Evolutionary conservation across 2,797 vertebrate genomes (phyloP).

Genomic region (Gadopsis bispinosus): DNA sequence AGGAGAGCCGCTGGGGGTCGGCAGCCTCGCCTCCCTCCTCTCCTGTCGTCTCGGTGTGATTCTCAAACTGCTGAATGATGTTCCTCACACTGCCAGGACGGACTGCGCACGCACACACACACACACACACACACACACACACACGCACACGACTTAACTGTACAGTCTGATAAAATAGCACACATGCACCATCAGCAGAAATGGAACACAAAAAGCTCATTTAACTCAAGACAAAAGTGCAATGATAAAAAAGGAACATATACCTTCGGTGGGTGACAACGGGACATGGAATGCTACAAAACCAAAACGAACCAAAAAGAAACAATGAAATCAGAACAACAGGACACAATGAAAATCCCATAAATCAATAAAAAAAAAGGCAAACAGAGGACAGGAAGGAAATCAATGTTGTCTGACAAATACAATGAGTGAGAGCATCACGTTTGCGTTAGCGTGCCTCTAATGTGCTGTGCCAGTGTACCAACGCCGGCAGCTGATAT

Average conservation of each 20-base stretch:
- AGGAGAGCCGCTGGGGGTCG: conserved; percentile 86
- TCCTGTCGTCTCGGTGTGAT: conserved; percentile 73
- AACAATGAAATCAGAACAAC: conserved; percentile 53
- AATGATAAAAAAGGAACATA: conserved; percentile 35
- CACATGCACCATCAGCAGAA: accelerated
- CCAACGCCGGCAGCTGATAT: not conserved
- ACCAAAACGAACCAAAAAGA: conserved; percentile 55
- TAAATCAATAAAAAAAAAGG: conserved; percentile 37
- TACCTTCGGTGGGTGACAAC: conserved; percentile 95
- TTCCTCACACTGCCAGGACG: conserved; percentile 91
- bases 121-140: conserved; percentile 2
- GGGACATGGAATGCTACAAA: conserved; percentile 94
- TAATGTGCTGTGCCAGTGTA: not conserved
- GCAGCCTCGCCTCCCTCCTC: conserved; percentile 83
- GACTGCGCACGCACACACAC: conserved; percentile 77
- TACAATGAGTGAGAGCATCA: conserved; percentile 3
- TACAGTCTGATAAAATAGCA: accelerated
- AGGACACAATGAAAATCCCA: conserved; percentile 12
- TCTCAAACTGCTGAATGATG: conserved; percentile 98
- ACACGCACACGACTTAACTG: not conserved
- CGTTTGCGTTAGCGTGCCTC: not conserved
- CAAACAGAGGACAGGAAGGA: conserved; percentile 14
- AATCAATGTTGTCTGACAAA: conserved; percentile 34
- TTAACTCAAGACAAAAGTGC: not conserved
- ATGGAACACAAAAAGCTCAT: not conserved